Evolutionary conservation across 2,888 invertebrate genomes (phyloP).

Genomic region (Orchesella flavescens): DNA sequence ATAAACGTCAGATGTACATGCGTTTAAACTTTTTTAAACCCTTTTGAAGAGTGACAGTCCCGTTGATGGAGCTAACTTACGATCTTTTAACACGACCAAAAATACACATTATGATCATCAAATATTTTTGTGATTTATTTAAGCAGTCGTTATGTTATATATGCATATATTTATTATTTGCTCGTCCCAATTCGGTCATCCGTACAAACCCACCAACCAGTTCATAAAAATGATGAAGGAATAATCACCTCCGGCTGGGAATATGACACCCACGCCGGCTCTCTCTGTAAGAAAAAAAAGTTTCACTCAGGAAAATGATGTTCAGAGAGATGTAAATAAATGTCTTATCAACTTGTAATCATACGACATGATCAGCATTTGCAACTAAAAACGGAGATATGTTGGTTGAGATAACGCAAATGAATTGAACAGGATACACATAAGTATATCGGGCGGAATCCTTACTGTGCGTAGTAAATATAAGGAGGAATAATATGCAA

Average conservation of each 20-base stretch:
- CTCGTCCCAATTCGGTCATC: slow-evolving; percentile 41
- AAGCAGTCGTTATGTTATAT: slow-evolving; percentile 23
- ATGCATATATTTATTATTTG: not conserved
- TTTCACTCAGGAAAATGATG: slow-evolving; percentile 7
- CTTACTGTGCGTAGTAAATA: not conserved
- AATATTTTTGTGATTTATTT: slow-evolving; percentile 35
- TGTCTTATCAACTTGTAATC: slow-evolving; percentile 48
- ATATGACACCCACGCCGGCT: slow-evolving; percentile 53
- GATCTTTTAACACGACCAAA: slow-evolving; percentile 30
- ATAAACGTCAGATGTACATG: too few relatives aligned
- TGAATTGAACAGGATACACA: not conserved
- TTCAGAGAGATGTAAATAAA: slow-evolving; percentile 39
- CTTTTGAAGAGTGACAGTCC: slow-evolving; percentile 50
- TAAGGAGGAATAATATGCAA: not conserved
- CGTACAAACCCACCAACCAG: not conserved
- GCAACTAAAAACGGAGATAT: slow-evolving; percentile 37
- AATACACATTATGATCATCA: not conserved
- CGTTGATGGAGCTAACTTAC: slow-evolving; percentile 47
- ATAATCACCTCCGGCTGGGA: slow-evolving; percentile 37
- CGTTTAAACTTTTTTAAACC: not conserved
- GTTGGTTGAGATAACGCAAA: not conserved
- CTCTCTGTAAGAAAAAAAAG: slow-evolving; percentile 36
- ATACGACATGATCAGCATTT: slow-evolving; percentile 49
- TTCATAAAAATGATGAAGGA: slow-evolving; percentile 28
- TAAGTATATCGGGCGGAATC: not conserved